Base-by-base conservation (phyloP, 2,888 invertebrate species). In the Calephelis perditalis region DNA sequence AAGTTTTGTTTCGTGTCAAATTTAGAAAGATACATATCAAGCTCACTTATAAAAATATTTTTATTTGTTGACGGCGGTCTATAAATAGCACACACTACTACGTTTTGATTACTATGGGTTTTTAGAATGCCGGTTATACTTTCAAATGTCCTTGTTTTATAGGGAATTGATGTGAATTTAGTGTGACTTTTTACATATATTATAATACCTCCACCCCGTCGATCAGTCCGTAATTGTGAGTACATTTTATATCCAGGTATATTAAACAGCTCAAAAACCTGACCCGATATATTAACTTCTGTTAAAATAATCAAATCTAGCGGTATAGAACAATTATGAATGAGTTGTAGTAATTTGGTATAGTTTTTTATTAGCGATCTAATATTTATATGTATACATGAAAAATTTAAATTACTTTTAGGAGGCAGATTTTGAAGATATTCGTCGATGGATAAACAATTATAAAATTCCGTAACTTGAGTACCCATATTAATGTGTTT, bases 191-290 rank as follows among this genome's bases (percentile, higher is more conserved):
- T 62, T 11, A 44, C 26, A 47, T 68, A 68, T 36, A 68, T 55
- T 37, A 67, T 65, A 45, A 69, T 65, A 12, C 68, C 67, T 43
- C 68, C 68, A 9, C 68, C 68, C 60, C 63, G 65, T 61, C 54
- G 61, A 6, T 63, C 55, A 7, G 5, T 36, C 0, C 70, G 68
- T 52, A 71, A 55, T 52, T 65, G 49, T 63, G 64, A 55, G 59
- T 68, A 59, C 68, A 70, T 67, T 15, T 61, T 67, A 64, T 71
- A 70, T 10, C 68, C 70, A 10, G 59, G 55, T 60, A 71, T 63
- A 54, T 67, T 65, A 62, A 62, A 70, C 8, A 71, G 49, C 7
- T 63, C 12, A 11, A 56, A 40, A 45, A 66, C 58, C 58, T 59
- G 61, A 35, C 66, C 60, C 0, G 66, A 68, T 35, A 70, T 65